Base-by-base conservation (phyloP, 2,797 vertebrate species). In the Hozukius guyotensis region DNA sequence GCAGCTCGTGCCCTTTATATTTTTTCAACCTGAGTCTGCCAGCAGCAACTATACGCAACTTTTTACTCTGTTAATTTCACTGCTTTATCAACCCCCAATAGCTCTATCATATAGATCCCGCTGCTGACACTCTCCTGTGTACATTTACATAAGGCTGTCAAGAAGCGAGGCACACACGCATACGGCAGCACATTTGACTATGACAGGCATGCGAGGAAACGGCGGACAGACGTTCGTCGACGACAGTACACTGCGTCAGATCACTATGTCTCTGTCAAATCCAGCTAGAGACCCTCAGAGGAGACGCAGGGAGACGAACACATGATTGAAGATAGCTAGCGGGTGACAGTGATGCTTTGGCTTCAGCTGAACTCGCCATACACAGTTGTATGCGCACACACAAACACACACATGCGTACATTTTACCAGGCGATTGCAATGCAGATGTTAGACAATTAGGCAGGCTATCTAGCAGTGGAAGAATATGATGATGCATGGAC, bases 91-190 rank as follows among this genome's bases (percentile, higher is more conserved):
- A 10, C 53, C 6, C 8, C 20, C 16, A 80, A 10, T 31, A 62
- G 6, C 29, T 80, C 13, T 57, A 8, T 67, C 56, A 34, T 22
- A 25, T 46, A 27, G 66, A 29, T 77, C 32, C 62, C 8, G 0
- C 20, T 34, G 11, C 57, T 49, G 36, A 52, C 42, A 76, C 74
- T 69, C 9, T 70, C 55, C 42, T 66, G 20, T 60, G 59, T 73
- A 22, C 38, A 77, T 83, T 83, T 72, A 67, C 80, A 89, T 80
- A 78, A 29, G 72, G 62, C 75, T 82, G 73, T 80, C 80, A 72
- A 60, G 61, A 66, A 66, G 69, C 20, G 22, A 61, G 53, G 42
- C 64, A 46, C 32, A 32, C 36, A 7, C 64, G 56, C 80, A 68
- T 75, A 78, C 6, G 67, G 77, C 55, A 24, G 64, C 60, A 61